phyloP scores from a whole-genome alignment of 2,888 invertebrate genomes.

The Branchipolynoe longqiensis region DNA sequence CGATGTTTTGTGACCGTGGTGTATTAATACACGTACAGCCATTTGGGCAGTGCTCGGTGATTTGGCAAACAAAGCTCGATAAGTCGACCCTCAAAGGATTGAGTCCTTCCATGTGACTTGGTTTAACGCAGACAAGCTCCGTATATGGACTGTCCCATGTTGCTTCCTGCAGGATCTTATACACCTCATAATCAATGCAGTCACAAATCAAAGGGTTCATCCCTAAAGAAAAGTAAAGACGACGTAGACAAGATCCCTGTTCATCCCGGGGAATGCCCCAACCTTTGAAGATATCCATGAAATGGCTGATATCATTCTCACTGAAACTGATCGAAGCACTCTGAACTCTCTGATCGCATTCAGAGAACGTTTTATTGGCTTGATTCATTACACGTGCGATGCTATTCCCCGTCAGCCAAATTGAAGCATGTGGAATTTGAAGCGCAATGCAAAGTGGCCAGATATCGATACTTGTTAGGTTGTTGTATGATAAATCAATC shows the following conservation, averaged over 20 bases:
- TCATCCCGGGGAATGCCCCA: not conserved
- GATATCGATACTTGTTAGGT: not conserved
- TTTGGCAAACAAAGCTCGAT: not conserved
- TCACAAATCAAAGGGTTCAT: constrained; percentile 1
- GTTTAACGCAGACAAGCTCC: not conserved
- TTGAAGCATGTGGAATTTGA: not conserved
- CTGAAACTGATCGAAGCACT: not conserved
- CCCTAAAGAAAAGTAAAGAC: not conserved
- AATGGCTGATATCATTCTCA: not conserved
- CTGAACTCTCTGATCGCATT: not conserved
- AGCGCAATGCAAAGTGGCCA: not conserved
- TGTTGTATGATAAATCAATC: not conserved
- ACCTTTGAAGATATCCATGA: not conserved
- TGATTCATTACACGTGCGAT: constrained; percentile 1
- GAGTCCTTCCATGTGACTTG: not conserved
- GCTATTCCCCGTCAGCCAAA: not conserved
- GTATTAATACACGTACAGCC: not conserved
- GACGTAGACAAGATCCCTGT: not conserved
- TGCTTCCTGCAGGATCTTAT: not conserved
- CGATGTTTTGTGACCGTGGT: not conserved
- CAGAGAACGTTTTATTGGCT: too few species aligned
- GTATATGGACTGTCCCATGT: not conserved
- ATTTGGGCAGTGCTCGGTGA: not conserved
- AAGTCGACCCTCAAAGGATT: not conserved
- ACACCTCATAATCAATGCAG: constrained; percentile 14